phyloP scores from a whole-genome alignment of 2,888 invertebrate species.

The Chalcis sispes region DNA sequence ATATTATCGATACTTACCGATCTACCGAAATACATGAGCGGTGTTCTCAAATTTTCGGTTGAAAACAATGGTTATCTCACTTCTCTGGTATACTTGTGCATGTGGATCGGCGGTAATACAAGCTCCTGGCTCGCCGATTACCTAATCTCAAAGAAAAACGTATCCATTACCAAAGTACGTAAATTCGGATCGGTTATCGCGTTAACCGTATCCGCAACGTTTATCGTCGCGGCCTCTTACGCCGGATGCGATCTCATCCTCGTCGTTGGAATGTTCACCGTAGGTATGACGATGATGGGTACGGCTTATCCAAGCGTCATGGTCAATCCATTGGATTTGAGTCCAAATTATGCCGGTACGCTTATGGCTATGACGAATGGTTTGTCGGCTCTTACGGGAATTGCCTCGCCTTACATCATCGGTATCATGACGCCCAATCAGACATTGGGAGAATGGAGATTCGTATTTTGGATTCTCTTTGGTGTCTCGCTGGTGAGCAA shows the following conservation, averaged over 20 bases:
- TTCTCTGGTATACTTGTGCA: slow-evolving; percentile 70
- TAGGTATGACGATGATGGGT: slow-evolving; percentile 72
- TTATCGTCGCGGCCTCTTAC: slow-evolving; percentile 50
- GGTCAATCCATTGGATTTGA: slow-evolving; percentile 71
- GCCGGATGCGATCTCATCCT: slow-evolving; percentile 51
- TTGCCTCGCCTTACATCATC: slow-evolving; percentile 81
- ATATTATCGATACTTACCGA: slow-evolving; percentile 57
- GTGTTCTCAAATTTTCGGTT: slow-evolving; percentile 69
- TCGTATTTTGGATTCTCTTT: slow-evolving; percentile 87
- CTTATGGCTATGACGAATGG: slow-evolving; percentile 76
- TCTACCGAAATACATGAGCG: slow-evolving; percentile 68
- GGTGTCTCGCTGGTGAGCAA: slow-evolving; percentile 81
- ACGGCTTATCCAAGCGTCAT: slow-evolving; percentile 71
- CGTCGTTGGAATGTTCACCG: slow-evolving; percentile 70
- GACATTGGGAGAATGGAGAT: slow-evolving; percentile 78
- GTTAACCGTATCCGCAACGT: slow-evolving; percentile 37
- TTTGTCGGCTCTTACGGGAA: slow-evolving; percentile 82
- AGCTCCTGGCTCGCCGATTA: slow-evolving; percentile 43
- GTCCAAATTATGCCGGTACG: slow-evolving; percentile 72
- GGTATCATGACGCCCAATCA: slow-evolving; percentile 80
- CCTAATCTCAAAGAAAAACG: background rate
- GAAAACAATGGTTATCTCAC: slow-evolving; percentile 70
- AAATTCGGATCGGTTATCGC: slow-evolving; percentile 35
- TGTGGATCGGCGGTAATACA: slow-evolving; percentile 47
- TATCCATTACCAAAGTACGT: slow-evolving; percentile 26